These are phyloP conservation scores for Pogona vitticeps DNA, from an alignment of 2,113 vertebrate species.

Conservation along the genomic window DNA sequence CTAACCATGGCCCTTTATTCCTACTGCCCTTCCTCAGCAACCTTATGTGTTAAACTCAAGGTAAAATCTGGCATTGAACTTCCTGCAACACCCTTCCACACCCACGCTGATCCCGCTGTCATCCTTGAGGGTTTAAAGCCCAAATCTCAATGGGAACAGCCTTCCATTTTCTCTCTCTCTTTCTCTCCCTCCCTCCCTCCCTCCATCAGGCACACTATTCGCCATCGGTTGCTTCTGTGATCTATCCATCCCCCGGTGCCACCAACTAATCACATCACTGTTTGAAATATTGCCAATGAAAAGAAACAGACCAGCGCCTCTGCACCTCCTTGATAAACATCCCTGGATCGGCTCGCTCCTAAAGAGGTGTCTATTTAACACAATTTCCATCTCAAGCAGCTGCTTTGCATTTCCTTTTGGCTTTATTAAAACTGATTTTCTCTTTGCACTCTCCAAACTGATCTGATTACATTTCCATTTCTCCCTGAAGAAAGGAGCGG, in stretches of 20 bases:
- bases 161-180: not conserved
- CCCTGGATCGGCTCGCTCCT: slow-evolving; percentile 60
- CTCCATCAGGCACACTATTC: not conserved
- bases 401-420: slow-evolving; percentile 81
- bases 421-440: slow-evolving; percentile 85
- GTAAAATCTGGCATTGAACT: not conserved
- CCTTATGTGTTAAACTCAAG: not conserved
- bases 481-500: slow-evolving; percentile 66
- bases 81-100: not conserved
- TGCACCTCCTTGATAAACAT: slow-evolving; percentile 38
- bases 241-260: accelerated
- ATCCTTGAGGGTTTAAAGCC: not conserved
- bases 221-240: accelerated
- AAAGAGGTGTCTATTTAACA: slow-evolving; percentile 73
- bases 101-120: too few relatives aligned
- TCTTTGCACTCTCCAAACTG: slow-evolving; percentile 81
- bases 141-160: not conserved
- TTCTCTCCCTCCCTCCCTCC: not conserved
- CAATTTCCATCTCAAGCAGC: slow-evolving; percentile 78
- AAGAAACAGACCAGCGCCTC: slow-evolving; percentile 42
- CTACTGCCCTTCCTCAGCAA: not conserved
- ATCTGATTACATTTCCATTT: slow-evolving; percentile 85
- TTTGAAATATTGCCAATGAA: slow-evolving; percentile 33
- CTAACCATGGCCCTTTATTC: too few relatives aligned
- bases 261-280: slow-evolving; percentile 10